A percentile compares a stretch with the other conserved stretches of the same genome.
phyloP scores from a whole-genome alignment of 2,797 vertebrate genomes.

The Gallinago stenura region DNA sequence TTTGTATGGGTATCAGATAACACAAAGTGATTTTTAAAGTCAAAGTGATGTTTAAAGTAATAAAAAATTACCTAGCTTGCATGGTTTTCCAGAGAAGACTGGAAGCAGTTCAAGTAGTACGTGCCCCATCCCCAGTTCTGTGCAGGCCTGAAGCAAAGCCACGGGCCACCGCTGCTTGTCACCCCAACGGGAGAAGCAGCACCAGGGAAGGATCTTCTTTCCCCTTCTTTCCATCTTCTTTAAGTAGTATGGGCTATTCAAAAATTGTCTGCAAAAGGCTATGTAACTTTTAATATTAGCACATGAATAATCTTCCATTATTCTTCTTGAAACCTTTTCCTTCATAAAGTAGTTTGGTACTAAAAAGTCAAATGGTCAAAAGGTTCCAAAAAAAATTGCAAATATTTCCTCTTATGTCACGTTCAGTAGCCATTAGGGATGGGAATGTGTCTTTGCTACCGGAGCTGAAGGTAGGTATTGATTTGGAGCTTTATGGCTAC shows the following conservation, averaged over 20 bases:
- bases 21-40: not conserved
- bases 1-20: not conserved
- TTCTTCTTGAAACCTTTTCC: not conserved
- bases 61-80: not conserved
- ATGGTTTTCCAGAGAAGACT: not conserved
- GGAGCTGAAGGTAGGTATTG: not conserved
- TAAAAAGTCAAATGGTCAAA: not conserved
- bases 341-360: not conserved
- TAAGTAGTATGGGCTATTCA: not conserved
- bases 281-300: not conserved
- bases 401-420: not conserved
- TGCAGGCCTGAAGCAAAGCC: not conserved
- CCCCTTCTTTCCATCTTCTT: too few relatives aligned
- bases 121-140: not conserved
- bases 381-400: not conserved
- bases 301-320: not conserved
- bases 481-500: not conserved
- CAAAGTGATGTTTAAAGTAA: not conserved
- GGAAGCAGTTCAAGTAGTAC: not conserved
- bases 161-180: not conserved
- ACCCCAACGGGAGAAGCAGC: rapidly evolving
- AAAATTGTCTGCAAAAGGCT: not conserved
- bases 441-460: not conserved
- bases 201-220: not conserved
- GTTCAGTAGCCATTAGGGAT: not conserved